These are phyloP conservation scores for Peromyscus eremicus DNA, from an alignment of 2,797 vertebrate species.

Conservation along the genomic window DNA sequence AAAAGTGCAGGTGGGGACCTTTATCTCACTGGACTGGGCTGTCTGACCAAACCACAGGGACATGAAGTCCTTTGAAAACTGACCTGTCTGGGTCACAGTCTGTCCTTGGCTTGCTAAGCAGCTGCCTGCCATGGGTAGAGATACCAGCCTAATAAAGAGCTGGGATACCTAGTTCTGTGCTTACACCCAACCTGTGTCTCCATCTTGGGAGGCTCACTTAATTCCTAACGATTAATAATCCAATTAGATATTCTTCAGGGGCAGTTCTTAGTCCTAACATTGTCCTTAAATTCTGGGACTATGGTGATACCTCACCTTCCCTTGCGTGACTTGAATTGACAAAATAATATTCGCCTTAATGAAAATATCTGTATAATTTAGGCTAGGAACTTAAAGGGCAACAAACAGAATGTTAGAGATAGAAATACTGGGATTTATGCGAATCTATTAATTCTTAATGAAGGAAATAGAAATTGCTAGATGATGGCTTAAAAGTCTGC, in stretches of 20 bases:
- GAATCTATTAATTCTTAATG: neutral
- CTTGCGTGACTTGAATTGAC: neutral
- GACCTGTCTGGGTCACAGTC: neutral
- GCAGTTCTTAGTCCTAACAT: neutral
- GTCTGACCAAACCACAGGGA: neutral
- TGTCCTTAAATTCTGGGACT: conserved; percentile 36
- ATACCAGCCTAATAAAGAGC: conserved; percentile 28
- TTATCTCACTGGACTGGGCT: conserved; percentile 24
- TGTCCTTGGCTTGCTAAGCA: conserved; percentile 15
- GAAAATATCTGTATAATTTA: conserved; percentile 41
- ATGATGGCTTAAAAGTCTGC: neutral
- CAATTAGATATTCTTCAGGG: neutral
- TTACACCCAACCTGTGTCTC: neutral
- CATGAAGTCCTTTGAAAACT: conserved; percentile 54
- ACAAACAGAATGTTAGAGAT: conserved; percentile 17
- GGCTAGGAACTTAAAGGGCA: conserved; percentile 20
- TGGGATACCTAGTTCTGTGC: neutral
- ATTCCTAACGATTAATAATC: conserved; percentile 34
- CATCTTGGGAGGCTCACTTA: conserved; percentile 1
- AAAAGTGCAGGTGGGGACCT: conserved; percentile 8
- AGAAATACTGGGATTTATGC: conserved; percentile 51
- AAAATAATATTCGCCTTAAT: conserved; percentile 38
- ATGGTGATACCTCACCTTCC: neutral
- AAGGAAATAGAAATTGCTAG: conserved; percentile 19
- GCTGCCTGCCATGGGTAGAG: neutral